These are phyloP conservation scores for Apostichopus californicus DNA, from an alignment of 35 echinoderm and acorn worm species.

Conservation along the genomic window DNA sequence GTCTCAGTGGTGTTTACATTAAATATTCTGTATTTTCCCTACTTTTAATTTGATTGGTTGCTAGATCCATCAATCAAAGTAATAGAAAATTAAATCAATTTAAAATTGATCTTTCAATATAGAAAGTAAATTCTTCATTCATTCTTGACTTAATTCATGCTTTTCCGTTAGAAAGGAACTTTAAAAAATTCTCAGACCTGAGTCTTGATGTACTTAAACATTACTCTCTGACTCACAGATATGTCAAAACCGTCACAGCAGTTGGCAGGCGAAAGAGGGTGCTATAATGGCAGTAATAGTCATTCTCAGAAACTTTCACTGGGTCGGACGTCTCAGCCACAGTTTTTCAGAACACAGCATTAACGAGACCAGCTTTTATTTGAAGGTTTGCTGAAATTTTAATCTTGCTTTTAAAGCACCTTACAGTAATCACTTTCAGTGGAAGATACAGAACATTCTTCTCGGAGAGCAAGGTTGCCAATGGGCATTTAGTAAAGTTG, in stretches of 20 bases:
- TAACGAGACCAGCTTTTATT: constrained; percentile 64
- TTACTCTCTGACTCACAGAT: constrained; percentile 56
- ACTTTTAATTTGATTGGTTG: too few species aligned
- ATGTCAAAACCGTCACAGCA: constrained; percentile 74
- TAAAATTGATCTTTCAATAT: too few species aligned
- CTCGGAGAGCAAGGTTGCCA: too few species aligned
- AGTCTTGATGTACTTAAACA: neutral
- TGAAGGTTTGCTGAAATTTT: constrained; percentile 70
- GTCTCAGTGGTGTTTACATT: too few species aligned
- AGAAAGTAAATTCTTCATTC: too few species aligned
- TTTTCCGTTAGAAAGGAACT: too few species aligned
- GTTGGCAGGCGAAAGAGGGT: constrained; percentile 94
- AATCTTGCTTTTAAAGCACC: neutral
- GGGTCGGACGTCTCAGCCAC: constrained; percentile 68
- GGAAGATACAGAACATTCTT: neutral
- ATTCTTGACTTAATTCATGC: too few species aligned
- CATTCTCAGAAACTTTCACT: constrained; percentile 82
- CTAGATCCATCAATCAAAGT: too few species aligned
- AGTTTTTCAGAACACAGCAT: constrained; percentile 34
- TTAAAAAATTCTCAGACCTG: neutral
- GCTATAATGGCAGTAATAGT: constrained; percentile 90
- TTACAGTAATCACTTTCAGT: neutral
- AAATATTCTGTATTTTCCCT: too few species aligned
- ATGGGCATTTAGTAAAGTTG: too few species aligned
- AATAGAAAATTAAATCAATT: too few species aligned